Evolutionary conservation across 2,113 vertebrate genomes (phyloP).

Genomic region (Elachura formosa): DNA sequence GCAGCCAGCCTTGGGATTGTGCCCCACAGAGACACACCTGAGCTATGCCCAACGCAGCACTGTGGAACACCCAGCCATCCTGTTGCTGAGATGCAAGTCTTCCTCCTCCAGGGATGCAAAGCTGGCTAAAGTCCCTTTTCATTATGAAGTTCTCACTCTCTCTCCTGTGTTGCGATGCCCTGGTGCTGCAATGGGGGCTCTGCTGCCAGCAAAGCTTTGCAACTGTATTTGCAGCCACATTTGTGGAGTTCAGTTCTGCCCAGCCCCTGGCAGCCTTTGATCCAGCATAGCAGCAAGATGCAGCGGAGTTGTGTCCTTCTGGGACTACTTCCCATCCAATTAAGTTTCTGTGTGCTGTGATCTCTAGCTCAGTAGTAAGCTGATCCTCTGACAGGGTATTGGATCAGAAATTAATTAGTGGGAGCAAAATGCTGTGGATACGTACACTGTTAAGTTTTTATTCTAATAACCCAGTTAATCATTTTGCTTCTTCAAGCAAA

Average conservation of each 20-base stretch:
- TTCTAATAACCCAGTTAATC: conserved; percentile 14
- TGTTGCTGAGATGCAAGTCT: neutral
- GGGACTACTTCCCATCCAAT: neutral
- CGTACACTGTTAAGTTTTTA: neutral
- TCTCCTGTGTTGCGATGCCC: neutral
- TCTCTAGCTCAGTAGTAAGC: neutral
- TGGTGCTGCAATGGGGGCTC: neutral
- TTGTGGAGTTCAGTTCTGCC: accelerated
- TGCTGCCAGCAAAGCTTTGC: neutral
- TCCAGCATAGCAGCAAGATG: neutral
- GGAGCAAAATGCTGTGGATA: neutral
- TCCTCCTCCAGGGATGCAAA: neutral
- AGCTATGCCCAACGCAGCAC: neutral
- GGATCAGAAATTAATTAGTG: conserved; percentile 8
- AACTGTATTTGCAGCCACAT: neutral
- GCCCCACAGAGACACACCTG: neutral
- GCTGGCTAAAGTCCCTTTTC: neutral
- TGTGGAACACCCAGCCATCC: neutral
- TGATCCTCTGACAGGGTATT: neutral
- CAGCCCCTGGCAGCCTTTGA: neutral
- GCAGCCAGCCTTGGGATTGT: neutral
- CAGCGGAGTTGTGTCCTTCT: neutral
- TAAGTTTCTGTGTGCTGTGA: neutral
- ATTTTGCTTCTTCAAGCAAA: neutral
- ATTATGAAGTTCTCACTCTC: neutral